These are phyloP conservation scores for Myrmophylax atrothorax DNA, from an alignment of 2,113 vertebrate genomes.

Conservation along the genomic window DNA sequence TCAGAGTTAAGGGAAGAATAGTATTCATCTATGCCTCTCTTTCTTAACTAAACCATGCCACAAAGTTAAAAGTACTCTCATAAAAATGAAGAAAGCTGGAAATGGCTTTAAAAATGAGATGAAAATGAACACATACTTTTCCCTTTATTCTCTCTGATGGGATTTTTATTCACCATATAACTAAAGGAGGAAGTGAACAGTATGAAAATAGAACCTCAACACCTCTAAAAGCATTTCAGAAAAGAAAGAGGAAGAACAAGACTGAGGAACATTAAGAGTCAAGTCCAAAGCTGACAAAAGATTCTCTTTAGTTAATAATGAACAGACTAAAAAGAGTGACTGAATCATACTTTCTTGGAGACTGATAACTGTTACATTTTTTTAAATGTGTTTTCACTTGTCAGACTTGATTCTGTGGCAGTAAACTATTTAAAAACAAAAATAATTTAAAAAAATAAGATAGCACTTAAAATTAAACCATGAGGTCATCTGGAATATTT, in stretches of 20 bases:
- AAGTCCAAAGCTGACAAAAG: neutral
- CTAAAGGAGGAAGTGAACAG: neutral
- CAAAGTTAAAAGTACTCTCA: neutral
- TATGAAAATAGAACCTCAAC: neutral
- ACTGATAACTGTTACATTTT: neutral
- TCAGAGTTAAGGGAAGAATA: neutral
- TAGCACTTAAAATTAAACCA: neutral
- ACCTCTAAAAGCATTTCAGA: neutral
- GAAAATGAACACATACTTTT: neutral
- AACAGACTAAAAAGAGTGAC: neutral
- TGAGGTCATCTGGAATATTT: conserved; percentile 7
- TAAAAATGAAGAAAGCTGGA: neutral
- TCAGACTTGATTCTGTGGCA: neutral
- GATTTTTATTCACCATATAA: neutral
- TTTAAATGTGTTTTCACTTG: neutral
- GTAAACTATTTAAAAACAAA: neutral
- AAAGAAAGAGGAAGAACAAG: neutral
- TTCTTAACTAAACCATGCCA: neutral
- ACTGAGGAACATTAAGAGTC: neutral
- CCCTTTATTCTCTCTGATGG: neutral
- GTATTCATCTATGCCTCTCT: too few species aligned
- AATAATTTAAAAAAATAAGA: neutral
- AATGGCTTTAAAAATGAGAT: neutral
- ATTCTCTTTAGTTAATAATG: neutral
- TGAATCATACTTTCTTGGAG: neutral